Evolutionary conservation across 2,888 invertebrate species (phyloP).

Genomic region (Temnothorax ravouxi): DNA sequence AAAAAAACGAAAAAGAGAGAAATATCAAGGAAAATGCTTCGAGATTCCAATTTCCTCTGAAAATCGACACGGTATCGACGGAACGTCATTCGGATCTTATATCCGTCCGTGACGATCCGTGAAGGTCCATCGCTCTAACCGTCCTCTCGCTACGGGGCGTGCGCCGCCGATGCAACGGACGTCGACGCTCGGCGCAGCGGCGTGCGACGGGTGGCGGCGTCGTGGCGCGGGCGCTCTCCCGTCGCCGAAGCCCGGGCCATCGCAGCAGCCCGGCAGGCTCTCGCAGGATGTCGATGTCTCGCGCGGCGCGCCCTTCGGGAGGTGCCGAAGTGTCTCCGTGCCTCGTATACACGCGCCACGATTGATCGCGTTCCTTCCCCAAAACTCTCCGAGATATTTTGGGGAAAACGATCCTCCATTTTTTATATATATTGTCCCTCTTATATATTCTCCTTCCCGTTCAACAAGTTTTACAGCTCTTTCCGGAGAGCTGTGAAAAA

Average conservation of each 20-base stretch:
- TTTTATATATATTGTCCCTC: background rate
- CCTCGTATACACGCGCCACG: slow-evolving; percentile 65
- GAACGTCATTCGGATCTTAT: background rate
- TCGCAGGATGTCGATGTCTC: slow-evolving; percentile 84
- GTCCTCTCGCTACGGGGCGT: slow-evolving; percentile 59
- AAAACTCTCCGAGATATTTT: slow-evolving; percentile 58
- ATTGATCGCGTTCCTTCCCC: slow-evolving; percentile 71
- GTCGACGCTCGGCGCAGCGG: slow-evolving; percentile 56
- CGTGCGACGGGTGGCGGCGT: slow-evolving; percentile 71
- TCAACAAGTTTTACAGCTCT: slow-evolving; percentile 65
- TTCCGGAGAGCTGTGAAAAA: background rate
- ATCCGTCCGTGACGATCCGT: background rate
- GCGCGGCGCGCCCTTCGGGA: slow-evolving; percentile 83
- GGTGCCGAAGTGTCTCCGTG: slow-evolving; percentile 77
- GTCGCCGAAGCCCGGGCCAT: slow-evolving; percentile 83
- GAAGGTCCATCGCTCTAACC: background rate
- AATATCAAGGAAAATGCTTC: background rate
- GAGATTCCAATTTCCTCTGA: background rate
- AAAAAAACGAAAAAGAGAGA: background rate
- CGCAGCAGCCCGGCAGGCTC: slow-evolving; percentile 82
- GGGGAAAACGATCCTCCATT: slow-evolving; percentile 1
- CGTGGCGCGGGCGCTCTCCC: slow-evolving; percentile 83
- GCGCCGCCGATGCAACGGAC: slow-evolving; percentile 48
- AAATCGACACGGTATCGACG: background rate
- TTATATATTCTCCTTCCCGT: background rate